Evolutionary conservation across 2,888 invertebrate species (phyloP).

Genomic region (Glyphotaelius pellucidus): DNA sequence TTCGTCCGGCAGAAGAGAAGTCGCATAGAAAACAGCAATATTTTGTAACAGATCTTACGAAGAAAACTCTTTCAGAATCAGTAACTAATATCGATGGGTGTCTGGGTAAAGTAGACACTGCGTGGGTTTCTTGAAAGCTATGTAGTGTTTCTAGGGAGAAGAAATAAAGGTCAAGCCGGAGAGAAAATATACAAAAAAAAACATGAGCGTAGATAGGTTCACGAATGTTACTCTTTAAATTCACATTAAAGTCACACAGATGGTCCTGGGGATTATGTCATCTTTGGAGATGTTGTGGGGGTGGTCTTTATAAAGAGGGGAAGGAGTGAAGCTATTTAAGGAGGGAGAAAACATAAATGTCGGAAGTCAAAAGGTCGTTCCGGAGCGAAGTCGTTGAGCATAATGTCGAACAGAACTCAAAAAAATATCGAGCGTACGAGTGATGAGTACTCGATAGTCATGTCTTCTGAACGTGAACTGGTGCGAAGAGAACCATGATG

Average conservation of each 20-base stretch:
- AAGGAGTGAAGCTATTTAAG: not conserved
- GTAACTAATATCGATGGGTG: not conserved
- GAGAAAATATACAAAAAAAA: not conserved
- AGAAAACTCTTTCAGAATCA: not conserved
- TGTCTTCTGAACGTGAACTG: too few relatives aligned
- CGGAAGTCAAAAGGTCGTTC: too few relatives aligned
- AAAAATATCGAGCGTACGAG: not conserved
- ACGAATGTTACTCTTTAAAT: not conserved
- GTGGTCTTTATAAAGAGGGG: not conserved
- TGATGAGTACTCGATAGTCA: too few relatives aligned
- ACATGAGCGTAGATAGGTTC: not conserved
- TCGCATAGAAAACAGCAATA: not conserved
- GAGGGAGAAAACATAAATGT: not conserved
- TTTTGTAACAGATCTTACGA: not conserved
- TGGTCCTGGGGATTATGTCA: not conserved
- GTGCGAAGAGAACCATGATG: too few relatives aligned
- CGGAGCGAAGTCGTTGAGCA: not conserved
- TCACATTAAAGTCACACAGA: not conserved
- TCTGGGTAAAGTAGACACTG: not conserved
- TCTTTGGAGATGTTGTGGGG: not conserved
- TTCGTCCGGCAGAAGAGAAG: not conserved
- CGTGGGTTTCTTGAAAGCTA: not conserved
- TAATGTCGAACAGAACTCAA: not conserved
- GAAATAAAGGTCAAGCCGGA: not conserved
- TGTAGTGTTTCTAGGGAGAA: not conserved